Conservation (phyloP, 2,888 invertebrate species). For the Zygothrica quintamaculata region DNA sequence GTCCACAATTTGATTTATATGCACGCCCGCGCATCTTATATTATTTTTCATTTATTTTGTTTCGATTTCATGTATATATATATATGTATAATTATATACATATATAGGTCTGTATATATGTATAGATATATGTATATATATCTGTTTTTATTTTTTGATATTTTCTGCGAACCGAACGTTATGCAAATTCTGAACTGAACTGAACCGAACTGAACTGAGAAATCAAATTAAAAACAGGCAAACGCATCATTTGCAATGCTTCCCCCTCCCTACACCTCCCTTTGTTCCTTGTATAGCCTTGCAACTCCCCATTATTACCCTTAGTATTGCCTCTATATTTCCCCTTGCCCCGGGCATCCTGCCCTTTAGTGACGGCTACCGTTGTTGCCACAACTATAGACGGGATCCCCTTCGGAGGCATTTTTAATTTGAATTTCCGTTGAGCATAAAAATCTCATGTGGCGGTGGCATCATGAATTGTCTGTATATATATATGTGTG, state of each 20-base stretch:
- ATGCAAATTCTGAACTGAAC: conserved; percentile 60
- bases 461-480: conserved; percentile 9
- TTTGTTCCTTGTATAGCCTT: too few species aligned
- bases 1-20: conserved; percentile 83
- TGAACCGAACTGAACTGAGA: conserved; percentile 39
- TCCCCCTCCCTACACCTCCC: conserved; percentile 34
- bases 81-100: neutral
- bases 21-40: conserved; percentile 82
- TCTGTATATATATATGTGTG: conserved; percentile 7
- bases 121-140: neutral
- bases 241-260: conserved; percentile 60
- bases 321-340: too few species aligned
- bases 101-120: too few species aligned
- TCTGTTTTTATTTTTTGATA: conserved; percentile 19
- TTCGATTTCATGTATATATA: conserved; percentile 41
- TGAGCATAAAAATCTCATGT: conserved; percentile 67
- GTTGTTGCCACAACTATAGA: neutral
- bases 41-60: conserved; percentile 42
- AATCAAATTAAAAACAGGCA: conserved; percentile 68
- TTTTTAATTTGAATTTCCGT: conserved; percentile 83
- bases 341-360: neutral
- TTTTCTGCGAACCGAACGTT: conserved; percentile 28
- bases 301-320: too few species aligned
- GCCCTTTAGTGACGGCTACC: neutral
- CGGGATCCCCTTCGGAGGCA: conserved; percentile 54